Evolutionary conservation across 2,113 vertebrate species (phyloP).

Genomic region (Oryzias celebensis): DNA sequence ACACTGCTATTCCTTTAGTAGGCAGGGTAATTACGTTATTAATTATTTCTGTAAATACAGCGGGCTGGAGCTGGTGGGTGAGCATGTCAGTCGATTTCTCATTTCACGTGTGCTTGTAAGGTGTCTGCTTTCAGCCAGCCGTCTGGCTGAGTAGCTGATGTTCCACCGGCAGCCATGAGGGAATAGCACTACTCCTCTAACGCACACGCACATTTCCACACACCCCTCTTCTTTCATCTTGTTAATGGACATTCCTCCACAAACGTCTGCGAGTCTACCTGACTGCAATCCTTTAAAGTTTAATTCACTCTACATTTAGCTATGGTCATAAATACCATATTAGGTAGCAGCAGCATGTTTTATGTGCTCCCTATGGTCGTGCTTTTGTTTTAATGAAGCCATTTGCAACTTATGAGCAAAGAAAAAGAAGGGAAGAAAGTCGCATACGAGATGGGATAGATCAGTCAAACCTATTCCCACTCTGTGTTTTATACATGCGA

Average conservation of each 20-base stretch:
- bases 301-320: conserved; percentile 99
- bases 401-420: conserved; percentile 95
- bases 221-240: conserved; percentile 85
- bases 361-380: conserved; percentile 90
- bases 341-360: conserved; percentile 91
- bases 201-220: conserved; percentile 24
- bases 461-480: conserved; percentile 94
- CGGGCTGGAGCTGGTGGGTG: conserved; percentile 45
- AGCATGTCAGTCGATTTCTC: conserved; percentile 66
- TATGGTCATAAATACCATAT: conserved; percentile 97
- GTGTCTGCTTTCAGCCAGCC: conserved; percentile 68
- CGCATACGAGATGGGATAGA: conserved; percentile 89
- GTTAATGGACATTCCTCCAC: conserved; percentile 92
- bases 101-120: conserved; percentile 72
- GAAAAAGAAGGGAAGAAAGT: conserved; percentile 81
- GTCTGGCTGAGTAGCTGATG: conserved; percentile 67
- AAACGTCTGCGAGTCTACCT: conserved; percentile 93
- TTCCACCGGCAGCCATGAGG: conserved; percentile 72
- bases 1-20: no score
- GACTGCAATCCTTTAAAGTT: conserved; percentile 97
- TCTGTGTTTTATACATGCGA: conserved; percentile 90
- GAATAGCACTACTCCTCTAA: conserved; percentile 58
- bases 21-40: background rate
- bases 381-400: conserved; percentile 99
- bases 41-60: conserved; percentile 70